Conservation (phyloP, 2,113 vertebrate genomes). For the Stercorarius parasiticus region DNA sequence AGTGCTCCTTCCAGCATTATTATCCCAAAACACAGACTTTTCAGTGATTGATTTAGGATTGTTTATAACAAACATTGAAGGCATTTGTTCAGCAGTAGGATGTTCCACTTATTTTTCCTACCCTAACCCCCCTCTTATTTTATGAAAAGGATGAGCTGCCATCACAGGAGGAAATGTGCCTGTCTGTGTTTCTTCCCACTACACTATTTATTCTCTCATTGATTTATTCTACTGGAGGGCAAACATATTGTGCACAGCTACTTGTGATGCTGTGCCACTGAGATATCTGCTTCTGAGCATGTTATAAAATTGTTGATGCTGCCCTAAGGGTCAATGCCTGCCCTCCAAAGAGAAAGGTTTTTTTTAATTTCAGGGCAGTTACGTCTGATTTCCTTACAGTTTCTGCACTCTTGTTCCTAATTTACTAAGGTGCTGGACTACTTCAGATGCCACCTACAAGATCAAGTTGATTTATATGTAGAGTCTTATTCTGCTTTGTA, state of each 20-base stretch:
- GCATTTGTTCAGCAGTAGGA: background rate
- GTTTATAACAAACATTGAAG: background rate
- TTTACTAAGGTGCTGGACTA: background rate
- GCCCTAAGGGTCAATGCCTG: background rate
- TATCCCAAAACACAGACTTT: background rate
- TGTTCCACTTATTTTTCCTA: background rate
- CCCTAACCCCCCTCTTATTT: background rate
- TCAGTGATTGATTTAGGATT: background rate
- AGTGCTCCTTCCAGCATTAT: background rate
- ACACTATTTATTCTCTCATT: background rate
- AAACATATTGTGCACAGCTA: slow-evolving; percentile 6
- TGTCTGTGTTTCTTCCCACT: background rate
- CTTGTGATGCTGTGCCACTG: background rate
- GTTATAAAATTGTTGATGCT: background rate
- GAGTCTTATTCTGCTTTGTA: background rate
- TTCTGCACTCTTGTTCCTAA: background rate
- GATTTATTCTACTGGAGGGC: slow-evolving; percentile 24
- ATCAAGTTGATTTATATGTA: background rate
- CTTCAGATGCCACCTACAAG: background rate
- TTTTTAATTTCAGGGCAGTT: background rate
- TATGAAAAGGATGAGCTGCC: background rate
- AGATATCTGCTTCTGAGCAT: background rate
- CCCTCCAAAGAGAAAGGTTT: background rate
- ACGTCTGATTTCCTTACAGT: background rate
- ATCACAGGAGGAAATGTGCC: background rate